A percentile compares a stretch with the other conserved stretches of the same genome.
phyloP scores from a whole-genome alignment of 2,113 vertebrate genomes.

The Erpornis zantholeuca region DNA sequence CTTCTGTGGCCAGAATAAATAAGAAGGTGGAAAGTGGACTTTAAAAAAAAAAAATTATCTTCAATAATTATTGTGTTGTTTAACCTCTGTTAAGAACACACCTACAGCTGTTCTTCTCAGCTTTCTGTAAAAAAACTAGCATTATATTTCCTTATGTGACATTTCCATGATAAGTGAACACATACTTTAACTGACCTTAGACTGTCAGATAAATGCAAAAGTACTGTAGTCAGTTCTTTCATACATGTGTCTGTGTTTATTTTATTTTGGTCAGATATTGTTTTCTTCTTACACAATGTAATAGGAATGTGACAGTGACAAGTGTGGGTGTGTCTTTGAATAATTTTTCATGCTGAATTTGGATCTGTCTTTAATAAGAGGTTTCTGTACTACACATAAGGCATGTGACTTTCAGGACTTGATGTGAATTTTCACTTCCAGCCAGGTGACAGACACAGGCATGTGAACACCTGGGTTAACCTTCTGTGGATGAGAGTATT shows the following conservation, averaged over 20 bases:
- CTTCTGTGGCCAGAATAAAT: neutral
- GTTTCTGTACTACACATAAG: neutral
- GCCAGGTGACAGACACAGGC: neutral
- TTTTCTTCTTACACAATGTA: conserved; percentile 29
- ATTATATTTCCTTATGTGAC: neutral
- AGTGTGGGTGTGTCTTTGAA: neutral
- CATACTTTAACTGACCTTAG: neutral
- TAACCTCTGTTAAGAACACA: neutral
- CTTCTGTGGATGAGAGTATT: neutral
- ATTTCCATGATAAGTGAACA: neutral
- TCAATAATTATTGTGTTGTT: neutral
- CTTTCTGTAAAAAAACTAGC: neutral
- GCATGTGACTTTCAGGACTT: neutral
- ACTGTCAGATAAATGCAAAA: neutral
- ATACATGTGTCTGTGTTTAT: neutral
- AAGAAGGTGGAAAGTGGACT: neutral
- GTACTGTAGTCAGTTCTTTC: neutral
- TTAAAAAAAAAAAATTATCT: neutral
- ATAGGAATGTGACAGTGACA: conserved; percentile 38
- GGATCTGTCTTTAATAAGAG: neutral
- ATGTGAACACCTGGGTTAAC: neutral
- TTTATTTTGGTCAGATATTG: conserved; percentile 34
- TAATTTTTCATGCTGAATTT: neutral
- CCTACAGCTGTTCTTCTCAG: neutral
- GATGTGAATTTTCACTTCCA: neutral